Evolutionary conservation across 2,113 vertebrate species (phyloP).

Genomic region (Zapornia atra): DNA sequence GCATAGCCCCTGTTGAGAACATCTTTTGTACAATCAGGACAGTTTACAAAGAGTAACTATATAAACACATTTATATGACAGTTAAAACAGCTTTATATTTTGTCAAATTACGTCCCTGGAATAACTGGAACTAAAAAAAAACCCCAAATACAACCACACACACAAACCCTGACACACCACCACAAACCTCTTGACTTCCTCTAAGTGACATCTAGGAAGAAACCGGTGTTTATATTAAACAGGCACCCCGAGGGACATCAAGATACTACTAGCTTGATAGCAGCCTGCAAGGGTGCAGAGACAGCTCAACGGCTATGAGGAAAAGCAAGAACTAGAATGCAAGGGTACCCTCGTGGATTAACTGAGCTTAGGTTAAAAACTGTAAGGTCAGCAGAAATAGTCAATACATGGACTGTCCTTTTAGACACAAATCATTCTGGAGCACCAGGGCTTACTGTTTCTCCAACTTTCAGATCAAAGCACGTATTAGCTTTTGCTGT

Average conservation of each 20-base stretch:
- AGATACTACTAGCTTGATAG: neutral
- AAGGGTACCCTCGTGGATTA: neutral
- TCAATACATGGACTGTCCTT: neutral
- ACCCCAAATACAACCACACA: no score
- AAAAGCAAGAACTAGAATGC: neutral
- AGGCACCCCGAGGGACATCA: neutral
- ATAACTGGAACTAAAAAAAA: neutral
- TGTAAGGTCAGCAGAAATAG: neutral
- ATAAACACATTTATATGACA: neutral
- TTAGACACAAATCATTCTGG: neutral
- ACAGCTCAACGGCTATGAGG: neutral
- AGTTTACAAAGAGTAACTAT: neutral
- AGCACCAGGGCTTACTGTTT: neutral
- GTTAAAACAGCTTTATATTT: neutral
- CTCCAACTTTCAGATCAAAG: neutral
- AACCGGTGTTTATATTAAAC: neutral
- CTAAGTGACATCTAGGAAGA: neutral
- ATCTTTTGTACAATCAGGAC: neutral
- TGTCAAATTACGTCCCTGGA: neutral
- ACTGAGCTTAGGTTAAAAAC: neutral
- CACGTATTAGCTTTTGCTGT: neutral
- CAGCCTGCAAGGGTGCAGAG: neutral
- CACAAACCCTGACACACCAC: no score
- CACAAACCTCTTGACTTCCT: neutral
- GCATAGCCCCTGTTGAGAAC: neutral